These are phyloP conservation scores for Axinella damicornis DNA, from an alignment of 37 sponge, comb jelly and placozoan species.

Conservation along the genomic window DNA sequence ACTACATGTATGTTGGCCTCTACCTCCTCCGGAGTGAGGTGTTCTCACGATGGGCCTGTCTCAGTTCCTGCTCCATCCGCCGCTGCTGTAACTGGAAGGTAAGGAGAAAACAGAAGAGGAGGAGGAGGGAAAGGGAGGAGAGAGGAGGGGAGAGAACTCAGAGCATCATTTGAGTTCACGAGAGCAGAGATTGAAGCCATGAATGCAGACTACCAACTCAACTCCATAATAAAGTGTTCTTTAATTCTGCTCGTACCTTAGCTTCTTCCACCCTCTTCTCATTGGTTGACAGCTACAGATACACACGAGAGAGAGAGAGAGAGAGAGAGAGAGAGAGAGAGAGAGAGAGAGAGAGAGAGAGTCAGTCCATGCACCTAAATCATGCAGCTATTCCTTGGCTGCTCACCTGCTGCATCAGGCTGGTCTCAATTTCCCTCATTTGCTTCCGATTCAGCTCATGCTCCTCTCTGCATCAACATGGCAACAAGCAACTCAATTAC, in stretches of 20 bases:
- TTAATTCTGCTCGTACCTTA: no score
- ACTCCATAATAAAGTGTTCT: no score
- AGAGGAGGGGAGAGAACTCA: no score
- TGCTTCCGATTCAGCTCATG: constrained; percentile 61
- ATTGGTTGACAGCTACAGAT: not conserved
- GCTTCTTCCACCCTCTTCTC: not conserved
- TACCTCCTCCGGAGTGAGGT: constrained; percentile 55
- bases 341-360: no score
- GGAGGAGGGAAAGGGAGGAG: no score
- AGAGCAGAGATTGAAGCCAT: not conserved
- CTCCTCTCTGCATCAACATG: constrained; percentile 49
- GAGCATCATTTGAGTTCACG: no score
- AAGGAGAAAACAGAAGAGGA: not conserved
- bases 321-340: not conserved
- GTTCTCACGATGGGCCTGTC: constrained; percentile 64
- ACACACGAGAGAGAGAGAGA: not conserved
- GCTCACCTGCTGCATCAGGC: constrained; percentile 46
- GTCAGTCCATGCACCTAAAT: no score
- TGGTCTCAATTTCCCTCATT: constrained; percentile 77
- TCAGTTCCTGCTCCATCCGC: constrained; percentile 73
- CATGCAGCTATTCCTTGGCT: constrained; percentile 72
- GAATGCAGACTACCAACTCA: no score
- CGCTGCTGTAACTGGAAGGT: constrained; percentile 56
- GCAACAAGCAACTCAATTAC: not conserved
- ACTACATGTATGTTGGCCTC: not conserved